Conservation (phyloP, 2,888 invertebrate species). For the Augiades crinisus region DNA sequence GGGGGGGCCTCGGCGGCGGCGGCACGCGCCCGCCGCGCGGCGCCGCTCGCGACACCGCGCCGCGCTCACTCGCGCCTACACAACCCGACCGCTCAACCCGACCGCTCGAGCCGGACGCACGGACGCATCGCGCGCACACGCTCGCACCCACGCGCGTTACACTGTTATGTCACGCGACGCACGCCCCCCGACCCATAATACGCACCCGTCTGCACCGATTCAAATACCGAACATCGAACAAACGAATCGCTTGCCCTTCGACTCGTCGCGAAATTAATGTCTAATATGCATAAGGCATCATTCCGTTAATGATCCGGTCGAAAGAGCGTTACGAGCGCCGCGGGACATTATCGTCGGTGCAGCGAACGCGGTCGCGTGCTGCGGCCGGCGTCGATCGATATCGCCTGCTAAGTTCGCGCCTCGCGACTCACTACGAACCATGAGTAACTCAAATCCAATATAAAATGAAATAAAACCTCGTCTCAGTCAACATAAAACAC, state of each 20-base stretch:
- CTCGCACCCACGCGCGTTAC: not conserved
- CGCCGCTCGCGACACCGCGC: slow-evolving; percentile 52
- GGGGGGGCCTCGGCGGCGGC: slow-evolving; percentile 45
- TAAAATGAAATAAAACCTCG: not conserved
- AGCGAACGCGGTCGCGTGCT: slow-evolving; percentile 71
- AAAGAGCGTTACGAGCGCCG: slow-evolving; percentile 32
- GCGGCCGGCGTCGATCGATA: slow-evolving; percentile 66
- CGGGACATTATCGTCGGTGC: slow-evolving; percentile 49
- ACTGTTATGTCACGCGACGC: not conserved
- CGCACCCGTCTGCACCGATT: no score
- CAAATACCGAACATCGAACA: no score
- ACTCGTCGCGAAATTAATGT: not conserved
- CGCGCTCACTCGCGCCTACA: slow-evolving; percentile 48
- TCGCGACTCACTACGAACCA: slow-evolving; percentile 49
- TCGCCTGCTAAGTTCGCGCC: slow-evolving; percentile 68
- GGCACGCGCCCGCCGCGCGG: slow-evolving; percentile 73
- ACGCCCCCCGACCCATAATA: no score
- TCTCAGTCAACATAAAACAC: not conserved
- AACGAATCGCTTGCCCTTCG: no score
- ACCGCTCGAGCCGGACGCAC: no score
- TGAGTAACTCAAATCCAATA: slow-evolving; percentile 37
- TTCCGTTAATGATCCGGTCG: not conserved
- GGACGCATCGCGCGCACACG: slow-evolving; percentile 33
- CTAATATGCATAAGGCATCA: not conserved
- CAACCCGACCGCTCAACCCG: slow-evolving; percentile 49